Base-by-base conservation (phyloP, 2,797 vertebrate genomes). In the Denticeps clupeoides region DNA sequence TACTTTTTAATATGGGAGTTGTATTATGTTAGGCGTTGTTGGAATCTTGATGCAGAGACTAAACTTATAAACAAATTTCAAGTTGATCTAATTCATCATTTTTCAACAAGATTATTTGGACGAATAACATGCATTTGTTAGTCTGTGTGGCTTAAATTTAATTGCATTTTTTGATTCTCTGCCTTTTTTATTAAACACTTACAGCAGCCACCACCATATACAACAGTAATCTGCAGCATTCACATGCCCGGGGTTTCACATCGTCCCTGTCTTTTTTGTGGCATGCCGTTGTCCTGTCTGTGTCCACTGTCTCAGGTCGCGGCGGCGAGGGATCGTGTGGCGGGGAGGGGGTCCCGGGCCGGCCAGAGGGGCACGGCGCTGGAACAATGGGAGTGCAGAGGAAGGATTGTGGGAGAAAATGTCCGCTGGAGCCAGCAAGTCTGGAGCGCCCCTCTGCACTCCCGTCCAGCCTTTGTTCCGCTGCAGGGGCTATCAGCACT, bases 401-500 rank as follows among this genome's bases (percentile, higher is more conserved):
- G 74, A 79, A 78, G 82, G 82, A 82, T 83, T 85, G 84, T 86
- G 83, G 83, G 85, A 87, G 83, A 87, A 80, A 85, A 84, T 85
- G 80, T 82, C 82, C 79, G 82, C 78, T 87, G 85, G 85, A 84
- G 85, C 82, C 85, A 82, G 76, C 73, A 79, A 83, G 85, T 87
- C 85, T 87, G 84, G 81, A 80, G 80, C 80, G 56, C 77, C 81
- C 80, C 83, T 84, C 81, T 78, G 76, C 79, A 82, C 82, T 80
- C 82, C 84, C 79, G 82, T 82, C 80, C 81, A 82, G 82, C 84
- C 86, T 87, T 87, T 87, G 85, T 87, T 87, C 84, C 83, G 82
- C 84, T 86, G 82, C 85, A 79, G 84, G 85, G 86, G 83, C 84
- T 84, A 86, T 87, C 82, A 85, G 81, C 81, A 84, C 82, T 86